phyloP scores from a whole-genome alignment of 2,113 vertebrate genomes.

The Mionectes macconnelli region DNA sequence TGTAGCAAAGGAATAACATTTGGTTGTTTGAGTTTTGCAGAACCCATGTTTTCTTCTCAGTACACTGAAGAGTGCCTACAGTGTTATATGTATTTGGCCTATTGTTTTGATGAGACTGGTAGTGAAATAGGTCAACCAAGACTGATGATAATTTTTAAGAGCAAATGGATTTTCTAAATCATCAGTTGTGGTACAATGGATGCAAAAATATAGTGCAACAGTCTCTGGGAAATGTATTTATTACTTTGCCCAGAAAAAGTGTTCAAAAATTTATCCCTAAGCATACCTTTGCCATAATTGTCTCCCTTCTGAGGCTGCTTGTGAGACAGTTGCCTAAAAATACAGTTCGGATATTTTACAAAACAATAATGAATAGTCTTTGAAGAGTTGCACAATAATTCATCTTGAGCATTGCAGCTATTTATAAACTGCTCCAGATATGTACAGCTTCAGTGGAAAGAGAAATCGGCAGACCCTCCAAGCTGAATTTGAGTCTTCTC shows the following conservation, averaged over 20 bases:
- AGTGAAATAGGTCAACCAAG: conserved; percentile 28
- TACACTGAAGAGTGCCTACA: neutral
- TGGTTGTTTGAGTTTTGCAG: neutral
- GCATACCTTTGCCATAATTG: neutral
- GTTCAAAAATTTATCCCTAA: neutral
- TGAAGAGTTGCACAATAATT: conserved; percentile 21
- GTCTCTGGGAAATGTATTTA: neutral
- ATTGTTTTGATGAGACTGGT: neutral
- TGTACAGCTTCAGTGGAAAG: neutral
- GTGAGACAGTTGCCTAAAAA: conserved; percentile 10
- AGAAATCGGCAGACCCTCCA: conserved; percentile 10
- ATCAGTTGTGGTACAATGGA: neutral
- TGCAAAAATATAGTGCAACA: neutral
- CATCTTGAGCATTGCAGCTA: neutral
- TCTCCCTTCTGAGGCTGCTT: neutral
- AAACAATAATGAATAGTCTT: neutral
- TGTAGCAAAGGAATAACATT: neutral
- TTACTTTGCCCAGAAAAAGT: neutral
- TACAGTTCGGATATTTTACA: neutral
- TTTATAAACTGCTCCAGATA: conserved; percentile 45
- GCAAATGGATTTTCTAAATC: neutral
- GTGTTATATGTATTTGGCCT: neutral
- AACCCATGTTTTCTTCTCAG: neutral
- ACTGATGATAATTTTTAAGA: neutral
- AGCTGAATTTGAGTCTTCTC: conserved; percentile 11